Base-by-base conservation (phyloP, 2,888 invertebrate genomes). In the Sesia bembeciformis region DNA sequence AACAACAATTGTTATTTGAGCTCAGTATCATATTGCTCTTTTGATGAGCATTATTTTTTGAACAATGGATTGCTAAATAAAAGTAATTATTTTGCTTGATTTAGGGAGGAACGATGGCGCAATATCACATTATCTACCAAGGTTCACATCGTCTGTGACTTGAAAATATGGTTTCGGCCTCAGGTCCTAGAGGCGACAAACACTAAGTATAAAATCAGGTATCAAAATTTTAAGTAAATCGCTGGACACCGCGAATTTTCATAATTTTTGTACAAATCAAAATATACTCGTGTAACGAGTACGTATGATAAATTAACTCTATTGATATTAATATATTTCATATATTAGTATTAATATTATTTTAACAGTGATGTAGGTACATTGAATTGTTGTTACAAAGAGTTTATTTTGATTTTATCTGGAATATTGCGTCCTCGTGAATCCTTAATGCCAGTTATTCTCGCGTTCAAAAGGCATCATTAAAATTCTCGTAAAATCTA, bases 41-140 rank as follows among this genome's bases (percentile, higher is more conserved):
- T 23, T 23, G 23, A 23, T 23, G 1, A 23, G 23, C 23, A 23
- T 23, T 23, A 23, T 23, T 23, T 23, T 23, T 23, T 23, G 1
- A 23, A 23, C 23, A 23, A 23, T 23, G 23, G 23, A 23, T 23
- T 23, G 2, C 23, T 23, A 23, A 23, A 23, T 1, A 23, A 23
- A 23, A 23, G 23, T 23, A 46, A 46, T 51, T 58, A 60, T 67
- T 74, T 75, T 74, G 59, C 66, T 83, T 78, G 62, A 76, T 79
- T 67, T 84, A 87, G 85, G 86, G 76, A 74, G 84, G 83, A 80
- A 74, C 84, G 84, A 75, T 64, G 85, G 84, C 86, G 86, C 86
- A 86, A 86, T 84, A 78, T 81, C 79, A 76, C 77, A 69, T 67
- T 74, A 67, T 67, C 72, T 64, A 54, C 73, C 65, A 68, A 67